Evolutionary conservation across 2,113 vertebrate species (phyloP), one percentile per base, ranked within the genome.

Genomic region (Psittacara wagleri): DNA sequence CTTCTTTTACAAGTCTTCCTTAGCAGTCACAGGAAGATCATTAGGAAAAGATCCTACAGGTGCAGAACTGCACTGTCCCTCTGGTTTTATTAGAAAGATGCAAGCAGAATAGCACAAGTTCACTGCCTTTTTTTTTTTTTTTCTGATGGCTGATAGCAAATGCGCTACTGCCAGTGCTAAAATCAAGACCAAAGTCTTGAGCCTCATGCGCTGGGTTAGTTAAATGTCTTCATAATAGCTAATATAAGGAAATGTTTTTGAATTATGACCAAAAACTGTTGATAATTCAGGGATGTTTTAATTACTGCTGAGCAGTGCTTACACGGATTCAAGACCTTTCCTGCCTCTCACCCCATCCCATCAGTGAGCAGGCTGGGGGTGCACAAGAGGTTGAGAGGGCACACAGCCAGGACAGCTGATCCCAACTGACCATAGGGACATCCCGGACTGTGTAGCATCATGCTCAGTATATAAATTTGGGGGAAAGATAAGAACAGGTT

Each of bases 31-130:
- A 39, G 10, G 9, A 80, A 18, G 31, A 87, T 35, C 17, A 37
- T 37, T 29, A 69, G 13, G n/a, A 88, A 73, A 88, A 77, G 15
- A n/a, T 46, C 17, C 23, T 77, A 25, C 15, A 66, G 44, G 13
- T 33, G 54, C 12, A 69, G 31, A 84, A 73, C 29, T 74, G 6
- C 17, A 29, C 1, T n/a, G 69, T 67, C 11, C 15, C 63, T 67
- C 11, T 0, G 1, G 3, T 37, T 10, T 23, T 35, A 52, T 51
- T 69, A 35, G 25, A 54, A 29, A 83, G 1, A 1, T 48, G 27
- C 13, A 72, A 74, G 31, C 16, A 44, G 66, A 92, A 39, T 7
- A 57, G 24, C 6, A 43, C 12, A 49, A 37, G 13, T 67, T 75
- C 59, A 62, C 16, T 68, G 37, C 25, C 14, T 43, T 63, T 13